Base-by-base conservation (phyloP, 2,113 vertebrate genomes). In the Ammospiza nelsoni region DNA sequence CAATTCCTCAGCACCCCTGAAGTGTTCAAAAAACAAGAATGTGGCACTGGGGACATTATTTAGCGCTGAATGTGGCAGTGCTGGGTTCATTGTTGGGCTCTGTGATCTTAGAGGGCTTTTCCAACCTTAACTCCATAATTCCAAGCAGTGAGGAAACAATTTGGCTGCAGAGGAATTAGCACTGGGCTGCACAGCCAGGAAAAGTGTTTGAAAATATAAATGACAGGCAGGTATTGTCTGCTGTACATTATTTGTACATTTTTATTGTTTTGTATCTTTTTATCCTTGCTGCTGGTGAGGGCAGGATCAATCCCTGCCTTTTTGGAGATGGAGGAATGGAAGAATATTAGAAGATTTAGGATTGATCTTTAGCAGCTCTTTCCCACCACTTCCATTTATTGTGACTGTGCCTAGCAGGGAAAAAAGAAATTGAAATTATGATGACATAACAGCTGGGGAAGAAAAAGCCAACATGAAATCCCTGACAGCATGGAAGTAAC, bases 151-250 rank as follows among this genome's bases (percentile, higher is more conserved):
- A 83, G 63, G 44, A 78, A 58, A 15, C 15, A 4, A 15, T 22
- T 3, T 73, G 69, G 69, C 25, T 29, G 15, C 43, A 49, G 49
- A 82, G 39, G 31, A 14, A 29, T 18, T 44, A 6, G 39, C 35
- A 4, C 24, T 0, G 13, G 28, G 66, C 20, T 37, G 2, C 2
- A 5, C 0, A 39, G 24, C 5, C 27, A 44, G 41, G 68, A 5
- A 6, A 54, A 43, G 5, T 2, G 20, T 31, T 78, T 5, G 44
- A 44, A 80, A 92, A 57, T 13, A 18, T 8, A 24, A 63, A 35
- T 39, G 23, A 7, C 11, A 25, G 4, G 4, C 39, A 79, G 22
- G 8, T 33, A 5, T 37, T 62, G 5, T 39, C 27, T 44, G 59
- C 52, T 57, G 5, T 15, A 9, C 9, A 20, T 11, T 15, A 18